Percentiles rank a stretch among this genome's conserved stretches.
Evolutionary conservation across 2,113 vertebrate species (phyloP).

Genomic region (Xiphophorus couchianus): DNA sequence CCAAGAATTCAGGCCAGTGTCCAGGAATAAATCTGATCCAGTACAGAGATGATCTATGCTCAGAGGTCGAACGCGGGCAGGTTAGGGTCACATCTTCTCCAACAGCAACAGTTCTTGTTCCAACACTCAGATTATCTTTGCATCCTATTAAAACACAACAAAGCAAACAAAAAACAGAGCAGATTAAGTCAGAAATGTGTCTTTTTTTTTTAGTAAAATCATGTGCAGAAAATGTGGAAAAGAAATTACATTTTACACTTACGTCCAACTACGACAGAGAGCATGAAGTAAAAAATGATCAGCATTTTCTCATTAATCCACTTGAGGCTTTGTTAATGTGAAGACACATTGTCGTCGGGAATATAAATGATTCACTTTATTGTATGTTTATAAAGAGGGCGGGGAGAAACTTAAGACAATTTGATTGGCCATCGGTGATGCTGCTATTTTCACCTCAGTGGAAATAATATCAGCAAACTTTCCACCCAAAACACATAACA

Average conservation of each 20-base stretch:
- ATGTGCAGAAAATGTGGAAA: fast-evolving
- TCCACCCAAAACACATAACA: constrained; percentile 13
- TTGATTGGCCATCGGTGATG: constrained; percentile 27
- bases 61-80: fast-evolving
- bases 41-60: fast-evolving
- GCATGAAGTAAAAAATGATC: background rate
- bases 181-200: background rate
- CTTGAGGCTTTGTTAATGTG: background rate
- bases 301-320: constrained; percentile 26
- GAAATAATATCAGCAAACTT: constrained; percentile 31
- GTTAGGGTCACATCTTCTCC: constrained; percentile 15
- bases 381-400: constrained; percentile 25
- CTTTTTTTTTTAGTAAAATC: background rate
- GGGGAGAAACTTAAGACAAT: constrained; percentile 5
- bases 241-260: constrained; percentile 22
- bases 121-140: background rate
- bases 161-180: fast-evolving
- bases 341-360: background rate
- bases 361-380: background rate
- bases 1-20: constrained; percentile 33
- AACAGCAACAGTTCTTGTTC: background rate
- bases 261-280: constrained; percentile 6
- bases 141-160: background rate
- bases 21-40: constrained; percentile 54
- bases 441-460: constrained; percentile 1